phyloP scores from a whole-genome alignment of 2,888 invertebrate species.

The Digitonthophagus gazella region DNA sequence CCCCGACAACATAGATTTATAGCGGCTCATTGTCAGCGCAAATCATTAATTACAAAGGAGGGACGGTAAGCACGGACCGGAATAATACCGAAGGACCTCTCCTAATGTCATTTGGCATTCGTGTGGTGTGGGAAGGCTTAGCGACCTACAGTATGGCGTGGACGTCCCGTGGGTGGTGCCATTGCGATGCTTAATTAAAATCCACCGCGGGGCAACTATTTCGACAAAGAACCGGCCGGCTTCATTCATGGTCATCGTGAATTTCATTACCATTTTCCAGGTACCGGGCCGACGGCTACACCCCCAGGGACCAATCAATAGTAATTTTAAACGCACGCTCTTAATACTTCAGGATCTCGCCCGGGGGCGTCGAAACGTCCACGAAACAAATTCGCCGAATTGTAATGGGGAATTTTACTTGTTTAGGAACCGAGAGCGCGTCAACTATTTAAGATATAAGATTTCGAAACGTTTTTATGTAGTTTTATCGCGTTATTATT shows the following conservation, averaged over 20 bases:
- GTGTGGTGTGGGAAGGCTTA: neutral
- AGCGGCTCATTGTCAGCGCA: neutral
- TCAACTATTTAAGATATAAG: neutral
- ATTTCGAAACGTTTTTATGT: neutral
- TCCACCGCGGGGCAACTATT: constrained; percentile 3
- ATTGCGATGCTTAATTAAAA: constrained; percentile 9
- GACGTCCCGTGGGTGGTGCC: neutral
- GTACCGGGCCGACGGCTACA: neutral
- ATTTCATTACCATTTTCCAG: constrained; percentile 13
- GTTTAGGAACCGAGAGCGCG: neutral
- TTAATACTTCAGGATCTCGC: neutral
- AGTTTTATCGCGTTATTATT: neutral
- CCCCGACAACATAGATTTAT: neutral
- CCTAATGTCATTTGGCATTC: constrained; percentile 9
- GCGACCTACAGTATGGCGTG: neutral
- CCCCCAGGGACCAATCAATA: constrained; percentile 4
- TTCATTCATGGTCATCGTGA: neutral
- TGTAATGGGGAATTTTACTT: neutral
- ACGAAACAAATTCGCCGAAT: neutral
- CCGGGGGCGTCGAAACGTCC: neutral
- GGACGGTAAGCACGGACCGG: neutral
- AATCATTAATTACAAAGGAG: neutral
- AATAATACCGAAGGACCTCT: neutral
- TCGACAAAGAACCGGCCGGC: constrained; percentile 3
- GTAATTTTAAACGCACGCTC: constrained; percentile 7